Evolutionary conservation across 2,888 invertebrate species (phyloP).

Genomic region (Trichacis sp.): DNA sequence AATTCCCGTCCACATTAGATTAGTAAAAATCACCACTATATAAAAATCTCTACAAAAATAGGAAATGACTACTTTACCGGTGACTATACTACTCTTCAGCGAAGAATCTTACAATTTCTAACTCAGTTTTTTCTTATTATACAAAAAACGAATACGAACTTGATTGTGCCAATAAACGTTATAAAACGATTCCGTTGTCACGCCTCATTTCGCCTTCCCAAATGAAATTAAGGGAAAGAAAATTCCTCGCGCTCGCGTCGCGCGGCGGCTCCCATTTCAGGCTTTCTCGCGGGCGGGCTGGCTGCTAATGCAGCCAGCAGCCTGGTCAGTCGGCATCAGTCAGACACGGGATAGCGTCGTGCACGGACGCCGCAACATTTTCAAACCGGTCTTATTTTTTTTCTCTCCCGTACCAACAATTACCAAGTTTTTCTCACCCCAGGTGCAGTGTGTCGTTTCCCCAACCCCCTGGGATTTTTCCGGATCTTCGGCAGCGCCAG

Average conservation of each 20-base stretch:
- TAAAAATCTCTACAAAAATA: no score
- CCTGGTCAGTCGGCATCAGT: no score
- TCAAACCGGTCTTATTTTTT: neutral
- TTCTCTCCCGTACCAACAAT: no score
- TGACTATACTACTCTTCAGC: no score
- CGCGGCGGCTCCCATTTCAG: conserved; percentile 33
- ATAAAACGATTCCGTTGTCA: neutral
- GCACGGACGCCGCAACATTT: conserved; percentile 36
- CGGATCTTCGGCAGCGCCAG: neutral
- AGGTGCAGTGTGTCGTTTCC: no score
- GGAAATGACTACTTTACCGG: no score
- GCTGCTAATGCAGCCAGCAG: conserved; percentile 39
- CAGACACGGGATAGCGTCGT: conserved; percentile 61
- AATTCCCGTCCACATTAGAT: no score
- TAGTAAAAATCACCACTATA: no score
- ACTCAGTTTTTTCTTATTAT: no score
- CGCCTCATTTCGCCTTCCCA: conserved; percentile 2
- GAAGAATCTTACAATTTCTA: no score
- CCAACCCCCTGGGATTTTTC: no score
- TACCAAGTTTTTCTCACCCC: conserved; percentile 7
- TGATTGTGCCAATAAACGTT: neutral
- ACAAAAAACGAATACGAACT: no score
- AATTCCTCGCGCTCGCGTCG: conserved; percentile 16
- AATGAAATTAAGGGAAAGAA: conserved; percentile 13
- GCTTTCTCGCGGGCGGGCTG: conserved; percentile 32